Evolutionary conservation across 2,888 invertebrate species (phyloP), one percentile per base, ranked within the genome.

Genomic region (Cheilosia variabilis): DNA sequence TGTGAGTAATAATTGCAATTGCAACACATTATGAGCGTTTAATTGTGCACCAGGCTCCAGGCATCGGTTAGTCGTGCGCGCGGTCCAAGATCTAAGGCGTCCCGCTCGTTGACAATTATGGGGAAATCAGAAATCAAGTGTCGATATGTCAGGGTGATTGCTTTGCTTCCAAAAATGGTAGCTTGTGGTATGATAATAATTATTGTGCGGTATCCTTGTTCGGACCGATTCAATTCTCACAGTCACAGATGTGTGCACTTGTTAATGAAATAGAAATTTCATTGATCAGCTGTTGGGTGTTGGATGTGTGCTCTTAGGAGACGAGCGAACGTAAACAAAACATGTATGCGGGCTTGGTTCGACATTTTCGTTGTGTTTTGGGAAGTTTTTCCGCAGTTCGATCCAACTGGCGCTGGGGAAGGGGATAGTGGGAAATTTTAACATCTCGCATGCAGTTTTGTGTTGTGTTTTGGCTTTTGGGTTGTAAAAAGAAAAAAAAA

Each of bases 141-240:
- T 68, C 57, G 72, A 55, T 84, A 71, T 79, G 84, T 71, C 84
- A 84, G 79, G 75, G 84, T 77, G 68, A 86, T 62, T 86, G 71
- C 58, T 62, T 77, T 77, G 63, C 24, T 34, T 43, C 86, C 81
- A 66, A 80, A 86, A 76, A 86, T 81, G 81, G 86, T 55, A 55
- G 37, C 60, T 41, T 50, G 52, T 31, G 62, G 66, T 41, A 68
- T 80, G 60, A 47, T 62, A 75, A 53, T 31, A 4, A 37, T 37
- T 37, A 37, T 37, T 37, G 37, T 37, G 63, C n/a, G 34, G 43
- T 69, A 80, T 65, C 71, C 84, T 80, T 84, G 80, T 66, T 69
- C 37, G 79, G 52, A 62, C 57, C 66, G 53, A 77, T 41, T 50
- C 3, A 22, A 62, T 57, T 52, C 13, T 50, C 15, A 22, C n/a